Conservation (phyloP, 2,797 vertebrate genomes). For the Anguilla megastoma region DNA sequence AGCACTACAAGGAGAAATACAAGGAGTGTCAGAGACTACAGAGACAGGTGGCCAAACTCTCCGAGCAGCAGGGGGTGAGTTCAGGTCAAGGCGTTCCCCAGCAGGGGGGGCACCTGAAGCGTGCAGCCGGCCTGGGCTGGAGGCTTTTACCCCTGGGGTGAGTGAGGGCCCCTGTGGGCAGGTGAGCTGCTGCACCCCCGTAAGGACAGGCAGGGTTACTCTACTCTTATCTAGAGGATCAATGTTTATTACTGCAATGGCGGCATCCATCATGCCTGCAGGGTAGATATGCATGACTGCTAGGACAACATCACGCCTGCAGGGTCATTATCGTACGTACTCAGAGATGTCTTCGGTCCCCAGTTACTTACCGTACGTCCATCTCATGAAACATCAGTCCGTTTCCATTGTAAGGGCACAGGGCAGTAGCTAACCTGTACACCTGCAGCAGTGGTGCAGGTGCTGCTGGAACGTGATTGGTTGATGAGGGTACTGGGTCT, state of each 20-base stretch:
- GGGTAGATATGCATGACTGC: not conserved
- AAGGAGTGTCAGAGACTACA: slow-evolving; percentile 97
- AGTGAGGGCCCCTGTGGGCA: not conserved
- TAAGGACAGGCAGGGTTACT: not conserved
- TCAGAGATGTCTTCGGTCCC: not conserved
- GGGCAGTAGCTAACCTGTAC: not conserved
- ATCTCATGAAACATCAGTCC: not conserved
- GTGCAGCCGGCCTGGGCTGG: not conserved
- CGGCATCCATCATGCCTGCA: not conserved
- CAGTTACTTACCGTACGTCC: not conserved
- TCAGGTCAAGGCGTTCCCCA: not conserved
- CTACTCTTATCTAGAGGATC: not conserved
- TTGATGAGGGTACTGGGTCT: not conserved
- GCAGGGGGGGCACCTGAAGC: not conserved
- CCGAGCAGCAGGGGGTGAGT: slow-evolving; percentile 87
- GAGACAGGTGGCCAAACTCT: slow-evolving; percentile 88
- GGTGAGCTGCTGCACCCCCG: not conserved
- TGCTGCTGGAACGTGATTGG: not conserved
- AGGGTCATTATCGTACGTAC: not conserved
- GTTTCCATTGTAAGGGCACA: not conserved
- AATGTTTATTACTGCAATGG: not conserved
- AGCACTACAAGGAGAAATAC: slow-evolving; percentile 98
- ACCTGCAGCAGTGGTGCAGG: not conserved
- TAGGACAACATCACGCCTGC: not conserved
- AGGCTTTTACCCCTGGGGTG: not conserved